These are phyloP conservation scores for Drosophila biarmipes DNA, from an alignment of 1,140 invertebrate species.

Conservation along the genomic window DNA sequence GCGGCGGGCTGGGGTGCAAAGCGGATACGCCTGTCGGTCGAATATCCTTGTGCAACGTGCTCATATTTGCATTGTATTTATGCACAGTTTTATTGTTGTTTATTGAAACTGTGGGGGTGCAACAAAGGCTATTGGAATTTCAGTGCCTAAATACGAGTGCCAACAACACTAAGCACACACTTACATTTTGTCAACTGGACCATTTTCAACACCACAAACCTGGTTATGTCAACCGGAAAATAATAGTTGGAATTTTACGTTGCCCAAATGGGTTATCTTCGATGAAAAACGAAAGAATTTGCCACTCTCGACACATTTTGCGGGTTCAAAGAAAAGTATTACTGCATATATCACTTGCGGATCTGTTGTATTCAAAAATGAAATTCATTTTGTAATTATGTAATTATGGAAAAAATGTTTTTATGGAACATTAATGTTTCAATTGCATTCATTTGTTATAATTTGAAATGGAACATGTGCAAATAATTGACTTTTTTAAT, in stretches of 20 bases:
- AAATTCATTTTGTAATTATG: no score
- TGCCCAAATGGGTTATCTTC: slow-evolving; percentile 14
- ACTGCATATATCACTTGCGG: not conserved
- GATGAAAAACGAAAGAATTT: slow-evolving; percentile 13
- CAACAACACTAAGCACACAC: slow-evolving; percentile 47
- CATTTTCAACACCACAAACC: slow-evolving; percentile 34
- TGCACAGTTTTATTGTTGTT: slow-evolving; percentile 70
- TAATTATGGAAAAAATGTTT: not conserved
- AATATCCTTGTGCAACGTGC: slow-evolving; percentile 42
- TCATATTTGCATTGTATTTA: slow-evolving; percentile 69
- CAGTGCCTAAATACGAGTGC: slow-evolving; percentile 24
- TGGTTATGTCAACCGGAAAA: slow-evolving; percentile 18
- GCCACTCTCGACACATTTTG: slow-evolving; percentile 14
- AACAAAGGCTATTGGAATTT: slow-evolving; percentile 52
- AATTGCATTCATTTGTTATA: not conserved
- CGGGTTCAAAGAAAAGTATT: not conserved
- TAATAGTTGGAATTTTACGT: slow-evolving; percentile 15
- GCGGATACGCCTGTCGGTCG: slow-evolving; percentile 30
- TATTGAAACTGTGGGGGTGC: slow-evolving; percentile 48
- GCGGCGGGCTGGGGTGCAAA: not conserved
- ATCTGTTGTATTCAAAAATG: no score
- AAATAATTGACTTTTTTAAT: no score
- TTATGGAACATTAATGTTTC: not conserved
- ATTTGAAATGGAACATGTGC: no score
- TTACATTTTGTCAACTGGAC: slow-evolving; percentile 33